phyloP scores from a whole-genome alignment of 1,140 invertebrate genomes.

The Hermatobates lingyangjiaoensis region DNA sequence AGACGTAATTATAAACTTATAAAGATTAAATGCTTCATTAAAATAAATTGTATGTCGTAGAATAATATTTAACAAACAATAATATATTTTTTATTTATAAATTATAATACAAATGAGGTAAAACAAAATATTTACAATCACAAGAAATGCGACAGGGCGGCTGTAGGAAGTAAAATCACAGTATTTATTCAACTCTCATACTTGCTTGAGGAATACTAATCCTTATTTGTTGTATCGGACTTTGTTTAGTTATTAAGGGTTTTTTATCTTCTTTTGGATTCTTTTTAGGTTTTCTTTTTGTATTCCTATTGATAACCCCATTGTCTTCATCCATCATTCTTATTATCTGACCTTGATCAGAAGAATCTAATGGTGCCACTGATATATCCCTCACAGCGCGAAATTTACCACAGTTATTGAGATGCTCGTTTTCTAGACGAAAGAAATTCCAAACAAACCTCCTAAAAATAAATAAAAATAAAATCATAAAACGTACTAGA shows the following conservation, averaged over 20 bases:
- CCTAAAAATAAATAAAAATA: conserved; percentile 21
- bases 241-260: background rate
- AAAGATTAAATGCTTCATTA: too few species aligned
- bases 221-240: background rate
- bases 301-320: conserved; percentile 54
- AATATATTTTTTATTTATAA: too few species aligned
- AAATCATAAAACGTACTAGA: too few species aligned
- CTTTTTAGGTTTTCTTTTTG: conserved; percentile 14
- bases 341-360: conserved; percentile 73
- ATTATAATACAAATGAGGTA: too few species aligned
- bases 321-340: conserved; percentile 91
- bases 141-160: too few species aligned
- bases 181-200: too few species aligned
- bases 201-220: background rate
- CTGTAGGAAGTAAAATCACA: too few species aligned
- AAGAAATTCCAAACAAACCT: conserved; percentile 87
- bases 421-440: conserved; percentile 80
- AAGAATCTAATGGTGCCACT: conserved; percentile 59
- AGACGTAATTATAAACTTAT: too few species aligned
- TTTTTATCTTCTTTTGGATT: conserved; percentile 16
- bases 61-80: too few species aligned
- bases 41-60: too few species aligned
- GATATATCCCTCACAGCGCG: conserved; percentile 78
- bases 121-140: too few species aligned
- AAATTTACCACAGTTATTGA: conserved; percentile 89